Base-by-base conservation (phyloP, 2,113 vertebrate species). In the Caloenas nicobarica region DNA sequence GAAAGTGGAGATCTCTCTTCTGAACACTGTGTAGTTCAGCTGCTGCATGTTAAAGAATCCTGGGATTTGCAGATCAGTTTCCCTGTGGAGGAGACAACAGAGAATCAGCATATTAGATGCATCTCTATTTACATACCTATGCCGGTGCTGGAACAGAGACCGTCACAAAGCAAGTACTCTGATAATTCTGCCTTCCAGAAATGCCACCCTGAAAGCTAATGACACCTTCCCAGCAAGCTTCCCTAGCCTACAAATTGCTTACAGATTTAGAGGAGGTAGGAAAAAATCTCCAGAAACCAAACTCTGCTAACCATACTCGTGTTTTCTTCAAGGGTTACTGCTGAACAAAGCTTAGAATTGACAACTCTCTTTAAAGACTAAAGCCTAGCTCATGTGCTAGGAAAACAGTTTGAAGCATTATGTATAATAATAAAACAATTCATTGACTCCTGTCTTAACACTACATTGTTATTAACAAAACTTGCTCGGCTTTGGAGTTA, bases 31-130 rank as follows among this genome's bases (percentile, higher is more conserved):
- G 21, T 44, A 61, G 76, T 48, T 54, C 38, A 90, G 82, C 61
- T 93, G 53, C 71, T 95, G 74, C 57, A 46, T 68, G 38, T 88
- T 82, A 86, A 94, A 95, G 86, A 85, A 93, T 88, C 58, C 31
- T 68, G 66, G 90, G 82, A 22, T 34, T 65, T 90, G 62, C 71
- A 65, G 38, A 82, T 86, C 70, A 90, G 79, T 62, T 72, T 95
- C 76, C 62, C 82, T 23, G n/a, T 58, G 69, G 82, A 76, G 82
- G 24, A 81, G 56, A 34, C 73, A 82, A 10, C 71, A 77, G 86
- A 68, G 50, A 76, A 72, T 80, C 66, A 33, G 61, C 57, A 1
- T 28, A 53, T 89, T 66, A 79, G 71, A 84, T 68, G 40, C 53
- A 64, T 53, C 48, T 84, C 58, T 58, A 86, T 92, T 92, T 88